These are phyloP conservation scores for Xanthia togata DNA, from an alignment of 2,888 invertebrate genomes.

Conservation along the genomic window DNA sequence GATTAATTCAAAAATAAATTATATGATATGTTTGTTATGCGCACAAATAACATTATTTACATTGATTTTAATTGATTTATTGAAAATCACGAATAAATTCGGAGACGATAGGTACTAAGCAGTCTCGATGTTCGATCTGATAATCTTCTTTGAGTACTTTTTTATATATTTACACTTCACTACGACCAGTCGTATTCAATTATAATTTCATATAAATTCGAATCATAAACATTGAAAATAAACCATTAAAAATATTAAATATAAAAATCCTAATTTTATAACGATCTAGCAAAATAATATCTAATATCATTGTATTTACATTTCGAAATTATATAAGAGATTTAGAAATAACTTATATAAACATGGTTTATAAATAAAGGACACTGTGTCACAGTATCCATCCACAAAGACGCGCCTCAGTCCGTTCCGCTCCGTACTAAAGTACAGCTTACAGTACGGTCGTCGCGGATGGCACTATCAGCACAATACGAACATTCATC, in stretches of 20 bases:
- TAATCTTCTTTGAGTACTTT: slow-evolving; percentile 55
- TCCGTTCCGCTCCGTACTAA: too few relatives aligned
- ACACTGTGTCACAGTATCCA: slow-evolving; percentile 10
- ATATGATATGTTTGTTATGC: slow-evolving; percentile 71
- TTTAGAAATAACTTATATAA: slow-evolving; percentile 52
- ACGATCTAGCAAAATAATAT: slow-evolving; percentile 55
- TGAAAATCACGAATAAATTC: slow-evolving; percentile 68
- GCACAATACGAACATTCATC: slow-evolving; percentile 29
- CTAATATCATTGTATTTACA: slow-evolving; percentile 56
- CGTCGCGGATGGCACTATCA: too few relatives aligned
- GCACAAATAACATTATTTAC: slow-evolving; percentile 59
- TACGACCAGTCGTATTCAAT: slow-evolving; percentile 41
- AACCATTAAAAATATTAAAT: slow-evolving; percentile 38
- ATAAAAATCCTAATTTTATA: slow-evolving; percentile 30
- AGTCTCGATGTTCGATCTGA: slow-evolving; percentile 64
- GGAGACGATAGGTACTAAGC: slow-evolving; percentile 61
- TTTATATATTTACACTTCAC: slow-evolving; percentile 43
- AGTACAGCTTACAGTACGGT: too few relatives aligned
- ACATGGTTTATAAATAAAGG: slow-evolving; percentile 51
- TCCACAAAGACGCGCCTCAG: too few relatives aligned
- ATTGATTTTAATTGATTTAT: slow-evolving; percentile 58
- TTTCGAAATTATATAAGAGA: slow-evolving; percentile 52
- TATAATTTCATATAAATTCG: slow-evolving; percentile 48
- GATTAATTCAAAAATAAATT: slow-evolving; percentile 48
- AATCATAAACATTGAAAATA: slow-evolving; percentile 38